Base-by-base conservation (phyloP, 2,113 vertebrate species). In the Sceloporus undulatus region DNA sequence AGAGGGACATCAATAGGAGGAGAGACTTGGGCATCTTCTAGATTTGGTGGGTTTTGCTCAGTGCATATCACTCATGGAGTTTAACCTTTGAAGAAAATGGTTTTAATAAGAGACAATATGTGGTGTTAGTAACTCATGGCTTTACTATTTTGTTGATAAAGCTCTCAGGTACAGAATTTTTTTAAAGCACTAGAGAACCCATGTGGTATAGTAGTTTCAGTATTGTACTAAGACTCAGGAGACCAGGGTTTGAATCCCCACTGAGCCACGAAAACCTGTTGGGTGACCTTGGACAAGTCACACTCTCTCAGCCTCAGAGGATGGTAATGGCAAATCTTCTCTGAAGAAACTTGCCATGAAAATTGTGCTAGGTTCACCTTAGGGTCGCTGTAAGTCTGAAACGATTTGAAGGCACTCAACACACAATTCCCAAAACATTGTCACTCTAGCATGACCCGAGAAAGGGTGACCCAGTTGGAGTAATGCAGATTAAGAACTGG, bases 1-100 rank as follows among this genome's bases (percentile, higher is more conserved):
- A 95, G 92, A 95, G 96, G 85, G 96, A 97, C 52, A 97, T 97
- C 91, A 96, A 95, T 1, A 27, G 3, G 11, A 94, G 96, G 62
- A 91, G 1, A 82, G 77, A 79, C 11, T 48, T 68, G 90, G 89
- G 75, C 29, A 76, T 65, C 2, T 96, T 96, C 91, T 97, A 88
- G 89, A 88, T 9, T 19, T 27, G 10, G 18, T 23, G 0, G n/a
- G 5, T 40, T 75, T 0, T 48, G 71, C 10, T 78, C 48, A 18
- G 9, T 79, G 7, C 59, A 62, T 62, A 62, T 71, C 25, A 21
- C 68, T 71, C 23, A 9, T 29, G 25, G 27, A 25, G 5, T 59
- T 13, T 21, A 38, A 74, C 27, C 27, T 34, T 9, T 13, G 62
- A 9, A 11, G 21, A 81, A 81, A 81, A 4, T 10, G 4, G 80